Conservation (phyloP, 2,888 invertebrate species). For the Hoplodrina ambigua region DNA sequence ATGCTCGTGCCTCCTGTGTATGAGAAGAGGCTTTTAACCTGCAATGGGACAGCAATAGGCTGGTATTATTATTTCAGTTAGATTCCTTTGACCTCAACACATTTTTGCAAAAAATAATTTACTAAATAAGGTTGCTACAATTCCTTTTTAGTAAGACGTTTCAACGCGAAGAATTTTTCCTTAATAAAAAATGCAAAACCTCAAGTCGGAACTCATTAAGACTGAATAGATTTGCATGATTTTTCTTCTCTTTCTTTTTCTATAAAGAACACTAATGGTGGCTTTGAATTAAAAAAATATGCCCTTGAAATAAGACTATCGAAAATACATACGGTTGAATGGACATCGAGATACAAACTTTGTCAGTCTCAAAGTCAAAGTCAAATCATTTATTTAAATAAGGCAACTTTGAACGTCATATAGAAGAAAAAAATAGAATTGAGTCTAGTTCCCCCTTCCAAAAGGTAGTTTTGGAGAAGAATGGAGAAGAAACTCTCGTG, state of each 20-base stretch:
- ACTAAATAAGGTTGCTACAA: conserved; percentile 4
- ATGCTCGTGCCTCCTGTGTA: too few species aligned
- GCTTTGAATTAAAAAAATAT: background rate
- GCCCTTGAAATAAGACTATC: background rate
- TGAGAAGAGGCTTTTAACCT: too few species aligned
- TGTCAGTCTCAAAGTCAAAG: too few species aligned
- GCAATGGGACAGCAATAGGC: too few species aligned
- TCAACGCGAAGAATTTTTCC: conserved; percentile 28
- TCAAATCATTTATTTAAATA: too few species aligned
- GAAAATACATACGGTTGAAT: too few species aligned
- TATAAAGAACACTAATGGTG: conserved; percentile 20
- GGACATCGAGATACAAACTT: too few species aligned
- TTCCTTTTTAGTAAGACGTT: conserved; percentile 19
- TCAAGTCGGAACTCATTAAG: conserved; percentile 49
- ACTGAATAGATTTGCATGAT: conserved; percentile 54
- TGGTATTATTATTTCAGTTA: background rate
- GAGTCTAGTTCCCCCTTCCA: too few species aligned
- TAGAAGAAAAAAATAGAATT: too few species aligned
- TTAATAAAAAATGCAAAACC: conserved; percentile 56
- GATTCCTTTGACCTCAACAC: background rate
- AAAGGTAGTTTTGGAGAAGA: too few species aligned
- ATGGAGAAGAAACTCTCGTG: too few species aligned
- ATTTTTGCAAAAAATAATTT: conserved; percentile 4
- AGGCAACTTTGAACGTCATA: too few species aligned
- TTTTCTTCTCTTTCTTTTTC: conserved; percentile 30